phyloP scores from a whole-genome alignment of 1,140 invertebrate species.

The Drosophila serrata region DNA sequence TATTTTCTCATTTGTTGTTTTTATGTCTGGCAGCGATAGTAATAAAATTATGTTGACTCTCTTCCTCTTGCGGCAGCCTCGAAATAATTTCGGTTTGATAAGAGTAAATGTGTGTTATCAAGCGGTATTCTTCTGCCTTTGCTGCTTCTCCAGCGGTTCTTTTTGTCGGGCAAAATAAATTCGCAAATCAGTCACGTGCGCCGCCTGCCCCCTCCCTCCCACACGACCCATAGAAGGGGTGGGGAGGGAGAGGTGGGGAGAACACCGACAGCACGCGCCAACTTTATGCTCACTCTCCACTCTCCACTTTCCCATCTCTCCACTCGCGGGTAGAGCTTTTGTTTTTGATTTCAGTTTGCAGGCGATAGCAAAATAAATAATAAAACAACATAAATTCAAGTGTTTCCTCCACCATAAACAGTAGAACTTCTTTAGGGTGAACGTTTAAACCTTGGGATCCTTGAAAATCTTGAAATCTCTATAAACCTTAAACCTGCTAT shows the following conservation, averaged over 20 bases:
- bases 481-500: too few species aligned
- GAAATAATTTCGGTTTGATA: conserved; percentile 50
- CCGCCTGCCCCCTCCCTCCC: neutral
- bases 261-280: conserved; percentile 42
- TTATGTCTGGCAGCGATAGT: conserved; percentile 32
- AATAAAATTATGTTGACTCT: conserved; percentile 39
- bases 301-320: conserved; percentile 5
- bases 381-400: conserved; percentile 32
- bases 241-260: neutral
- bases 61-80: conserved; percentile 20
- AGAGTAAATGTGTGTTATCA: conserved; percentile 57
- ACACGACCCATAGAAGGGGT: neutral
- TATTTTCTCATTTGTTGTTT: neutral
- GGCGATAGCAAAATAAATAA: conserved; percentile 32
- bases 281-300: conserved; percentile 16
- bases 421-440: neutral
- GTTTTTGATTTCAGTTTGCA: conserved; percentile 13
- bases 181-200: conserved; percentile 61
- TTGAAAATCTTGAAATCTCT: neutral
- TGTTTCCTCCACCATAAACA: conserved; percentile 17
- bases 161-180: conserved; percentile 31
- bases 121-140: conserved; percentile 26
- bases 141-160: conserved; percentile 7
- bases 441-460: neutral
- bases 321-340: conserved; percentile 19